phyloP scores from a whole-genome alignment of 2,888 invertebrate species.

The Drosophila atripex region DNA sequence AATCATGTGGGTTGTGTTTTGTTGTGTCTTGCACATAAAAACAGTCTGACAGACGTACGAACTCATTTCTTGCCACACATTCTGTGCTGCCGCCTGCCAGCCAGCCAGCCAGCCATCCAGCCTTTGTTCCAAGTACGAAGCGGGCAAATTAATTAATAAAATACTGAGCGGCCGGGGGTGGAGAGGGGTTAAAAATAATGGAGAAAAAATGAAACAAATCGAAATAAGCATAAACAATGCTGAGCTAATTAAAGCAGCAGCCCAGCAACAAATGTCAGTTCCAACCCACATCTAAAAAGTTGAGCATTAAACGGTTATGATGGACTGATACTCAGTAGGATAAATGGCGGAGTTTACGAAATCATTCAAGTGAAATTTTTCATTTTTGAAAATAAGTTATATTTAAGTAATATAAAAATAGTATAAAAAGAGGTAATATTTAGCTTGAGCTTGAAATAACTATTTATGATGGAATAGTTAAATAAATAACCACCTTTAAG shows the following conservation, averaged over 20 bases:
- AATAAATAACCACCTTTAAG: too few relatives aligned
- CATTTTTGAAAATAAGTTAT: neutral
- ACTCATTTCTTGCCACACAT: constrained; percentile 41
- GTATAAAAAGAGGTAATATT: too few relatives aligned
- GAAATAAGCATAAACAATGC: constrained; percentile 44
- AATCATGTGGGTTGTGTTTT: constrained; percentile 49
- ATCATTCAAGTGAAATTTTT: too few relatives aligned
- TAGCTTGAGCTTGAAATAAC: too few relatives aligned
- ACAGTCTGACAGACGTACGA: constrained; percentile 4
- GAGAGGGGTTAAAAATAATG: constrained; percentile 20
- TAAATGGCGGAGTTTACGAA: too few relatives aligned
- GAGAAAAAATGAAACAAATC: constrained; percentile 41
- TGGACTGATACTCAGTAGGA: neutral
- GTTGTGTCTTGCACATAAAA: constrained; percentile 30
- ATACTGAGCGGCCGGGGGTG: constrained; percentile 12
- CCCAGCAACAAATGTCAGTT: constrained; percentile 21
- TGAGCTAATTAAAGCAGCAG: constrained; percentile 60
- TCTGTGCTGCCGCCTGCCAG: constrained; percentile 5
- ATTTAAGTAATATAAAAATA: neutral
- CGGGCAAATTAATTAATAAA: constrained; percentile 62
- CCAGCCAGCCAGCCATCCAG: constrained; percentile 4
- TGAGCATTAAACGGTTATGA: constrained; percentile 12
- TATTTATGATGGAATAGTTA: too few relatives aligned
- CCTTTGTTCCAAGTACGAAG: constrained; percentile 50
- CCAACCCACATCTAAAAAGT: constrained; percentile 48